These are phyloP conservation scores for Enteromius afrohamiltoni DNA, from an alignment of 2,797 vertebrate species.

Conservation along the genomic window DNA sequence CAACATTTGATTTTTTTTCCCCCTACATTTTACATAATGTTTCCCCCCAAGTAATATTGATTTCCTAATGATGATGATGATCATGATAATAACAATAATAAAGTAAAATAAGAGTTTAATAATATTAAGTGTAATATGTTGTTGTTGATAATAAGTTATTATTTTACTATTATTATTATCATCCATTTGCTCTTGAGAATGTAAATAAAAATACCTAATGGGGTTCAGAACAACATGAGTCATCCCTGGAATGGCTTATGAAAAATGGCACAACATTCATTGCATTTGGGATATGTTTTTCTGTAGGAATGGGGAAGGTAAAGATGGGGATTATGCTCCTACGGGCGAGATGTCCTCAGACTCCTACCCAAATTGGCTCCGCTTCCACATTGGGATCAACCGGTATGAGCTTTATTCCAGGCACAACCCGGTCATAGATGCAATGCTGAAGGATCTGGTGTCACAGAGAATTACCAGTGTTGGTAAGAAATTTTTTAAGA, in stretches of 20 bases:
- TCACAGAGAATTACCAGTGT: slow-evolving; percentile 94
- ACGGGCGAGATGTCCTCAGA: slow-evolving; percentile 86
- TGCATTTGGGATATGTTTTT: neutral
- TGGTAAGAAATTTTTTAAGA: slow-evolving; percentile 79
- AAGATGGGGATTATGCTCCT: slow-evolving; percentile 82
- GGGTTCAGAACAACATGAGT: neutral
- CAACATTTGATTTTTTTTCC: neutral
- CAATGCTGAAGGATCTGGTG: slow-evolving; percentile 91
- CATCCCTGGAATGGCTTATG: neutral
- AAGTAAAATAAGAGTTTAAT: neutral
- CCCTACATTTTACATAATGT: neutral
- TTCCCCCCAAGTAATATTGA: neutral
- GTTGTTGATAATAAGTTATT: neutral
- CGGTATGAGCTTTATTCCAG: slow-evolving; percentile 95
- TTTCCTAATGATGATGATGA: neutral
- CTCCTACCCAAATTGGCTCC: slow-evolving; percentile 97
- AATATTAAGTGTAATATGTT: neutral
- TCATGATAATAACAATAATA: neutral
- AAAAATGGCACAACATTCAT: neutral
- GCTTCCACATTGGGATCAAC: slow-evolving; percentile 98
- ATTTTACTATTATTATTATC: neutral
- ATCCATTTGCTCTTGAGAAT: neutral
- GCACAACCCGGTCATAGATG: slow-evolving; percentile 89
- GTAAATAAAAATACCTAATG: neutral
- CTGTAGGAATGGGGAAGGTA: slow-evolving; percentile 85